Evolutionary conservation across 2,888 invertebrate genomes (phyloP), one percentile per base, ranked within the genome.

Genomic region (Dynastes hyllus): DNA sequence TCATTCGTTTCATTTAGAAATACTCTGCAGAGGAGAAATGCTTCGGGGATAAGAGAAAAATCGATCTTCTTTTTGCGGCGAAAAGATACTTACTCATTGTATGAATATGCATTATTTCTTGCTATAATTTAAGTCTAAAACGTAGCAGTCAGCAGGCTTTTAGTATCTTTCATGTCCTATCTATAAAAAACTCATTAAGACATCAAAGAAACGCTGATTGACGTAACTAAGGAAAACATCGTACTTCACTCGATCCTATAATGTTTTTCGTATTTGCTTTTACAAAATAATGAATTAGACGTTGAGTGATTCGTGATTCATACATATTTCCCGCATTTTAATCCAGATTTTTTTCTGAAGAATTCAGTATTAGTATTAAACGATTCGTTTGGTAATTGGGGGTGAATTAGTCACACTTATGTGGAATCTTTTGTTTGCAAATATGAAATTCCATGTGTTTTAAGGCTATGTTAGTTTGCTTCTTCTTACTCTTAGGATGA

Each of bases 1-100:
- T 29, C 13, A 27, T 29, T 29, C 69, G 29, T 53, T 51, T 69
- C 69, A 51, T 51, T 69, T 50, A 40, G 69, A 51, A 27, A 51
- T 51, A 27, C 69, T 69, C 69, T 1, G 32, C 8, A 58, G 16
- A 58, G 63, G 29, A 63, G 13, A 13, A 22, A 63, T 0, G 29
- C 63, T 63, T 16, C 22, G 45, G 37, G 22, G 40, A 16, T n/a
- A 9, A 13, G 16, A 45, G 40, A 9, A 22, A 22, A 58, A 63
- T 63, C 63, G 32, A 63, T 63, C 29, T 63, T 32, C 6, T 63
- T 32, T 32, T 11, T 63, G 29, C 8, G 32, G 32, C 32, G 13
- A 5, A 63, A 32, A 29, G 32, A 63, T 63, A 32, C 29, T 63
- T 32, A 63, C n/a, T 63, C 32, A 8, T 27, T 11, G 29, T 63